phyloP scores from a whole-genome alignment of 2,113 vertebrate species.

The Microtus richardsoni region DNA sequence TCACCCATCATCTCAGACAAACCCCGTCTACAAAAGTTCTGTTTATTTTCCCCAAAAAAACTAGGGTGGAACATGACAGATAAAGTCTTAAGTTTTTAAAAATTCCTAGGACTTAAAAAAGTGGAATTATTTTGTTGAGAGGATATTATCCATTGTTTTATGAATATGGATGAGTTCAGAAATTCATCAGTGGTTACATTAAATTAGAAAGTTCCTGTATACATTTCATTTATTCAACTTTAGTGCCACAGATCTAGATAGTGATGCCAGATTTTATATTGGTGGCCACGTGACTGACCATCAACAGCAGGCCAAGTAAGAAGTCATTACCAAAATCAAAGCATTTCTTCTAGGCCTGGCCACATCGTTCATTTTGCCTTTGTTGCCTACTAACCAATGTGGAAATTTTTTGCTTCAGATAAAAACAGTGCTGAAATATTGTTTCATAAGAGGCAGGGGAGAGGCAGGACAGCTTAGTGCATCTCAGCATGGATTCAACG shows the following conservation, averaged over 20 bases:
- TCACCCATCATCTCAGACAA: background rate
- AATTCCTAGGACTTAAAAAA: background rate
- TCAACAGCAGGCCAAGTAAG: background rate
- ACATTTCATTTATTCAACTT: background rate
- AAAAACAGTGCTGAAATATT: slow-evolving; percentile 46
- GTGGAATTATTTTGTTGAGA: background rate
- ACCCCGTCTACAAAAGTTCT: background rate
- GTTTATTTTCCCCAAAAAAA: background rate
- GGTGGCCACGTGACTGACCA: background rate
- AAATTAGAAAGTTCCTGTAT: background rate
- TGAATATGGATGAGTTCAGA: slow-evolving; percentile 6
- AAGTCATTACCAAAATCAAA: background rate
- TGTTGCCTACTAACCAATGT: background rate
- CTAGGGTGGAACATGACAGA: background rate
- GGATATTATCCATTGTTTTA: background rate
- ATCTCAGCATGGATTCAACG: background rate
- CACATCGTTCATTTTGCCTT: background rate
- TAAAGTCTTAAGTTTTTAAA: background rate
- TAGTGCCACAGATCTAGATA: background rate
- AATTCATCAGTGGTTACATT: background rate
- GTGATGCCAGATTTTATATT: background rate
- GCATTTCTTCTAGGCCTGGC: background rate
- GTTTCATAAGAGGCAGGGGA: background rate
- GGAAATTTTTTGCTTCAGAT: background rate
- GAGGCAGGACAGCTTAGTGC: background rate